Evolutionary conservation across 2,797 vertebrate genomes (phyloP), one percentile per base, ranked within the genome.

Genomic region (Heliangelus exortis): DNA sequence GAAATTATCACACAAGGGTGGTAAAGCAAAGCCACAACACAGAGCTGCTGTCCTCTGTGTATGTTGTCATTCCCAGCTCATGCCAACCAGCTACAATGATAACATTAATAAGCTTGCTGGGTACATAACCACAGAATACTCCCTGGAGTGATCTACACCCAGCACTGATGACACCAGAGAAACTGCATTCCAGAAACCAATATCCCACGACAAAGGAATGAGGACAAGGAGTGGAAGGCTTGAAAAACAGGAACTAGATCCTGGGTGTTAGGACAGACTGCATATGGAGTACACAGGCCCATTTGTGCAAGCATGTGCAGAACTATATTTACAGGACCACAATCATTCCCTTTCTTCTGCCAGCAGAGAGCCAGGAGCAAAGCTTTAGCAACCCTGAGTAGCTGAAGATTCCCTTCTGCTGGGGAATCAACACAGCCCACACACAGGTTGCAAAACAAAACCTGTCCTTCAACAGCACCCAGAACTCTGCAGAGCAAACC

Each of bases 141-240:
- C 94, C 95, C 95, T 82, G 93, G 75, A 96, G 96, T 93, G 93
- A 96, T 96, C 96, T 97, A 95, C 93, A 96, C 89, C 92, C 95
- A 94, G 94, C 84, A 88, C 73, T 95, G 91, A 97, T 95, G 95
- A 97, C 94, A 98, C 96, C 93, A 95, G 97, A 97, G 97, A 95
- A 96, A 96, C 96, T 59, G 79, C 96, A 98, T 98, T 98, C 97
- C 95, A 97, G 85, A 87, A 90, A 91, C 84, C 85, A 94, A 95
- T 82, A 95, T 93, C 95, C 93, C 94, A 95, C 31, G 89, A 97
- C 95, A 96, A 97, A 97, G 94, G 93, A 97, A 96, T 95, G 84
- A 96, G 95, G 93, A 95, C 94, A 95, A 96, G 89, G 85, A 93
- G 94, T 91, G 96, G 85, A 97, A 94, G 92, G 93, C 90, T 75